Conservation (phyloP, 2,797 vertebrate genomes). For the Mormyrops attenuatus region DNA sequence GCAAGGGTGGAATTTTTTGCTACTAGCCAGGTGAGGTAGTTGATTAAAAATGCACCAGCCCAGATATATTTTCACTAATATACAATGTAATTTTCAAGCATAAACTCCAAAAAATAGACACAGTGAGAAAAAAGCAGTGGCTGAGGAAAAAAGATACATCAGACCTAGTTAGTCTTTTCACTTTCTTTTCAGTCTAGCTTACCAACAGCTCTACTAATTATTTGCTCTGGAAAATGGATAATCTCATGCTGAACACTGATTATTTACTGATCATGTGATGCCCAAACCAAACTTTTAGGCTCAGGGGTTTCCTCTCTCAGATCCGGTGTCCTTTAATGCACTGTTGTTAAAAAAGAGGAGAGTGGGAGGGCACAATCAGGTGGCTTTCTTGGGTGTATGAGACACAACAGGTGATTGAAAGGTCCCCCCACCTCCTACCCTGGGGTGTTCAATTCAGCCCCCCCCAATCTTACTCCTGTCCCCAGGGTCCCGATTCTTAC, state of each 20-base stretch:
- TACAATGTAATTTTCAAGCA: background rate
- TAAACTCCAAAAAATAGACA: background rate
- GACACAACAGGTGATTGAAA: background rate
- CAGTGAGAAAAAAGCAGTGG: background rate
- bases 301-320: background rate
- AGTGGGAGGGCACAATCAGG: background rate
- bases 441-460: background rate
- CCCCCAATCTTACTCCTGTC: background rate
- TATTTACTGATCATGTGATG: background rate
- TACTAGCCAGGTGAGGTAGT: background rate
- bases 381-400: background rate
- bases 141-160: background rate
- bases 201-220: background rate
- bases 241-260: background rate
- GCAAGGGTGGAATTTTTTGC: background rate
- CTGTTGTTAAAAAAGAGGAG: background rate
- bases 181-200: background rate
- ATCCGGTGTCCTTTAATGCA: background rate
- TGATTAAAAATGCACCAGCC: background rate
- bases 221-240: background rate
- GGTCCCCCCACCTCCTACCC: background rate
- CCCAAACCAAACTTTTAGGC: background rate
- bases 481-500: background rate
- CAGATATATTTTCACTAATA: background rate
- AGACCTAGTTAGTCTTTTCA: background rate